Percentiles rank a stretch among this genome's conserved stretches.
These are phyloP conservation scores for Hydractinia echinata DNA, from an alignment of 30 jellyfish, hydroid and myxozoan genomes.

Conservation along the genomic window DNA sequence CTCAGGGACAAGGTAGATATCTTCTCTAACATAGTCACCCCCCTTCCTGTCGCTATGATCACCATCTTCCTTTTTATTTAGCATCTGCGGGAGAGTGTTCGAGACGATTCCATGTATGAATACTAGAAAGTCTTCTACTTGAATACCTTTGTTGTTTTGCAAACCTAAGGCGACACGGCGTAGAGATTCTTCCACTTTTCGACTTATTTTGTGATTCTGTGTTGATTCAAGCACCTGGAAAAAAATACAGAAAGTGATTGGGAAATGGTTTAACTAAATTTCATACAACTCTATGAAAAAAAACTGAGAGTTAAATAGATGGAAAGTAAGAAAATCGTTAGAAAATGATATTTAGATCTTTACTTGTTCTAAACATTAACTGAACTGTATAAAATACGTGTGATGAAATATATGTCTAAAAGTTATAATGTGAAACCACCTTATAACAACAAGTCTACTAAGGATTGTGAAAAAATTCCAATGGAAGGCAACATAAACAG, in stretches of 20 bases:
- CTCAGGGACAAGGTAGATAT: slow-evolving; percentile 55
- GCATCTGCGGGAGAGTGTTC: slow-evolving; percentile 15
- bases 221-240: slow-evolving; percentile 59
- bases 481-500: no score
- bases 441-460: no score
- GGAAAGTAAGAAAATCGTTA: no score
- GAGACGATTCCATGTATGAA: slow-evolving; percentile 46
- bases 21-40: slow-evolving; percentile 30
- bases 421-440: no score
- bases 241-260: not conserved
- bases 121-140: slow-evolving; percentile 37
- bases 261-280: no score
- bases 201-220: slow-evolving; percentile 55
- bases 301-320: no score
- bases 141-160: slow-evolving; percentile 51
- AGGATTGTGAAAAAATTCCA: no score
- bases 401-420: no score
- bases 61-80: not conserved
- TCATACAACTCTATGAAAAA: no score
- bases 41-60: slow-evolving; percentile 1
- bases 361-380: no score
- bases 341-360: no score
- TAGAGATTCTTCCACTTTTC: slow-evolving; percentile 72
- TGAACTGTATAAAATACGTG: no score
- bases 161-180: slow-evolving; percentile 71